Conservation (phyloP, 2,888 invertebrate genomes). For the Camponotus fellah region DNA sequence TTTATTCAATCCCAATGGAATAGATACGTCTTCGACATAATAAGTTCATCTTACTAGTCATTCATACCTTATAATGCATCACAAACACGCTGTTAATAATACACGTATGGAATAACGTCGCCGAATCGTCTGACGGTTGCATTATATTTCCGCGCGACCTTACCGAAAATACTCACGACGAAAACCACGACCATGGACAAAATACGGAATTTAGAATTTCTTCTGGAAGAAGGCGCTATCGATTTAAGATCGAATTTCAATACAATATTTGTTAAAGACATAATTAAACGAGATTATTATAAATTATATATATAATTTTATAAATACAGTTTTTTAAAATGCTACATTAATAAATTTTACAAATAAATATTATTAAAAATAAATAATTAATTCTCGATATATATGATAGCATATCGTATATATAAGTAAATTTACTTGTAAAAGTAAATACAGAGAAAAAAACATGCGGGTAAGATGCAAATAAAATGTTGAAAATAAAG, state of each 20-base stretch:
- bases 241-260: not conserved
- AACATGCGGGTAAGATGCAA: not conserved
- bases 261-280: not conserved
- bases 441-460: not conserved
- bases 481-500: not conserved
- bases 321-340: not conserved
- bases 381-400: not conserved
- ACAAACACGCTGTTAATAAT: slow-evolving; percentile 45
- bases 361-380: not conserved
- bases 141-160: slow-evolving; percentile 53
- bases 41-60: slow-evolving; percentile 23
- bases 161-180: slow-evolving; percentile 64
- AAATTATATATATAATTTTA: not conserved
- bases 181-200: slow-evolving; percentile 58
- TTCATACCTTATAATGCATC: slow-evolving; percentile 7
- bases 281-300: not conserved
- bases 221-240: not conserved
- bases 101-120: slow-evolving; percentile 55
- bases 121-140: slow-evolving; percentile 59
- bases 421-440: not conserved
- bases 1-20: not conserved
- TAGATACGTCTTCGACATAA: not conserved
- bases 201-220: slow-evolving; percentile 43
- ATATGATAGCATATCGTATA: not conserved
- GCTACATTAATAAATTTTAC: not conserved